A percentile compares a stretch with the other conserved stretches of the same genome.
phyloP scores from a whole-genome alignment of 2,797 vertebrate species.

The Hypotaenidia okinawae region DNA sequence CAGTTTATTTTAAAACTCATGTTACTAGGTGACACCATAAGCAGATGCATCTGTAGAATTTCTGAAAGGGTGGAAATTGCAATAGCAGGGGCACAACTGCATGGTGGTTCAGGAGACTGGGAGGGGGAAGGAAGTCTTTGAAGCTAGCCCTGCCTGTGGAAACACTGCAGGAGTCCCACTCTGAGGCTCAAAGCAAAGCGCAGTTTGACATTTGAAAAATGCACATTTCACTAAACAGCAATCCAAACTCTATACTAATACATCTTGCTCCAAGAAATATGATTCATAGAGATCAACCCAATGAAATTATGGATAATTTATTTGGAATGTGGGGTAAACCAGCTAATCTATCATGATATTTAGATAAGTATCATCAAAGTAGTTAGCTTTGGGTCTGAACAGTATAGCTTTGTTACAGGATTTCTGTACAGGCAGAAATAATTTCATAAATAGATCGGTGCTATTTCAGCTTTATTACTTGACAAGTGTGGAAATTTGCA shows the following conservation, averaged over 20 bases:
- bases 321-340: neutral
- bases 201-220: conserved; percentile 10
- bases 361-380: neutral
- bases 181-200: neutral
- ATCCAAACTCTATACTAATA: neutral
- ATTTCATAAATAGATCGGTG: neutral
- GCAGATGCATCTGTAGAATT: neutral
- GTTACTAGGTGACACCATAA: neutral
- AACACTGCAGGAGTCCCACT: neutral
- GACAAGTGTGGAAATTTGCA: neutral
- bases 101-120: neutral
- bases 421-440: neutral
- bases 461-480: neutral
- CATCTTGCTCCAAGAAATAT: neutral
- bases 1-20: neutral
- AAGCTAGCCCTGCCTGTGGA: neutral
- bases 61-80: neutral
- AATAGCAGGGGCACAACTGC: neutral
- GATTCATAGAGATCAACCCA: neutral
- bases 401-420: neutral
- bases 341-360: neutral
- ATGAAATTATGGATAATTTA: neutral
- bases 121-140: neutral
- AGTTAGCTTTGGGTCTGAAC: neutral
- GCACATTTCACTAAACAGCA: neutral